phyloP scores from a whole-genome alignment of 2,113 vertebrate species.

The Siphamia tubifer region DNA sequence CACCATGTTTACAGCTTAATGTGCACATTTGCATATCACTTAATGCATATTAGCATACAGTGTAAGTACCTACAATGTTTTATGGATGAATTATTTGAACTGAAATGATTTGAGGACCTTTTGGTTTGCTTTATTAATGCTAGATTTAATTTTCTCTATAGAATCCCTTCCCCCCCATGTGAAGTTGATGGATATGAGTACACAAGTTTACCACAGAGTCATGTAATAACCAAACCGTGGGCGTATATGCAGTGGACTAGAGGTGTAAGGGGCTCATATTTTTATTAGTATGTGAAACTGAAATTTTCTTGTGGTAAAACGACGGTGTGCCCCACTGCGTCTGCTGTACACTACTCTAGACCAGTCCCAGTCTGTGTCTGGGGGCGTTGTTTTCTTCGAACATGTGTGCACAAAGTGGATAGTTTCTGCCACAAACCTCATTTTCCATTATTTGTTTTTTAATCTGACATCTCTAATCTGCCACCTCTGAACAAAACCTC shows the following conservation, averaged over 20 bases:
- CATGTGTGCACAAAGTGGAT: no score
- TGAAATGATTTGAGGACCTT: no score
- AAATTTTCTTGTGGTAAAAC: slow-evolving; percentile 39
- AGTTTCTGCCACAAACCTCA: neutral
- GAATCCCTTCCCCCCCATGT: no score
- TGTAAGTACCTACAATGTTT: no score
- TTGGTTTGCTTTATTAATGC: no score
- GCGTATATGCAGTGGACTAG: slow-evolving; percentile 8
- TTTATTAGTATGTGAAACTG: slow-evolving; percentile 51
- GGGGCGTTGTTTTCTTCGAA: neutral
- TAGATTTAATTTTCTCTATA: no score
- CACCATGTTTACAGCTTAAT: no score
- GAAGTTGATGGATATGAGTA: slow-evolving; percentile 6
- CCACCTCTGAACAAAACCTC: neutral
- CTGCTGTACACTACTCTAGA: neutral
- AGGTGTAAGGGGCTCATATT: slow-evolving; percentile 24
- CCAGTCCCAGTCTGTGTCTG: slow-evolving; percentile 4
- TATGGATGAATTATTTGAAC: no score
- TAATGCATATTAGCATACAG: no score
- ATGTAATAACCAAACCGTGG: slow-evolving; percentile 23
- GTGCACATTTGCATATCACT: neutral
- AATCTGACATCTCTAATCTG: neutral
- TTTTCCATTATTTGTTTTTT: neutral
- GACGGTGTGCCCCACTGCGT: neutral
- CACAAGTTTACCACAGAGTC: slow-evolving; percentile 12